Percentiles rank a stretch among this genome's conserved stretches.
These are phyloP conservation scores for Montipora capricornis DNA, from an alignment of 64 coral and sea anemone genomes.

Conservation along the genomic window DNA sequence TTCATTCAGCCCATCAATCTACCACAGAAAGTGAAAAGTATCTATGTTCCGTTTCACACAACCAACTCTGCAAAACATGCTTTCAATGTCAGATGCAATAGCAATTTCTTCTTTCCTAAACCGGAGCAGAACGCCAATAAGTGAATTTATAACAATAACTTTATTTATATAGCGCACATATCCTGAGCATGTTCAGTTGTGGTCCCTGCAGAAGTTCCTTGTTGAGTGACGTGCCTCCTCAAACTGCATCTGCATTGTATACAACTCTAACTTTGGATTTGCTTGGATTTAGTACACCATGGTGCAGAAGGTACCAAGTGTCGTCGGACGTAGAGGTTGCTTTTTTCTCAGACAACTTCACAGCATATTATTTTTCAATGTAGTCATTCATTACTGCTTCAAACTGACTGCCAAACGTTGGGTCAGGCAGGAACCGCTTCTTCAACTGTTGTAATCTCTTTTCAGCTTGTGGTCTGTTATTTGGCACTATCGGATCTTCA, in stretches of 20 bases:
- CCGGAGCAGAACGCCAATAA: constrained; percentile 47
- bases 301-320: not conserved
- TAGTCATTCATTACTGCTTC: too few species aligned
- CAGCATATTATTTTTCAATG: too few species aligned
- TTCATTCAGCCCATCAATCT: not conserved
- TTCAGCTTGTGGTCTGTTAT: too few species aligned
- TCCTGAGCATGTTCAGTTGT: constrained; percentile 36
- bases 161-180: too few species aligned
- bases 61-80: not conserved
- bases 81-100: constrained; percentile 67
- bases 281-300: constrained; percentile 32
- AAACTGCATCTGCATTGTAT: constrained; percentile 47
- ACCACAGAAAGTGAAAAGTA: constrained; percentile 54
- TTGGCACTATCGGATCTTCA: too few species aligned
- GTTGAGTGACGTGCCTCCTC: constrained; percentile 48
- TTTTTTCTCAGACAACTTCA: too few species aligned
- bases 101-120: constrained; percentile 73
- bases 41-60: constrained; percentile 43
- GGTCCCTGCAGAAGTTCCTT: constrained; percentile 71
- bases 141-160: not conserved
- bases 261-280: not conserved
- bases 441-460: too few species aligned
- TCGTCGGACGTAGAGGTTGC: too few species aligned
- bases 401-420: too few species aligned
- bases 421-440: too few species aligned